A percentile compares a stretch with the other conserved stretches of the same genome.
Evolutionary conservation across 2,797 vertebrate genomes (phyloP).

Genomic region (Meda fulgida): DNA sequence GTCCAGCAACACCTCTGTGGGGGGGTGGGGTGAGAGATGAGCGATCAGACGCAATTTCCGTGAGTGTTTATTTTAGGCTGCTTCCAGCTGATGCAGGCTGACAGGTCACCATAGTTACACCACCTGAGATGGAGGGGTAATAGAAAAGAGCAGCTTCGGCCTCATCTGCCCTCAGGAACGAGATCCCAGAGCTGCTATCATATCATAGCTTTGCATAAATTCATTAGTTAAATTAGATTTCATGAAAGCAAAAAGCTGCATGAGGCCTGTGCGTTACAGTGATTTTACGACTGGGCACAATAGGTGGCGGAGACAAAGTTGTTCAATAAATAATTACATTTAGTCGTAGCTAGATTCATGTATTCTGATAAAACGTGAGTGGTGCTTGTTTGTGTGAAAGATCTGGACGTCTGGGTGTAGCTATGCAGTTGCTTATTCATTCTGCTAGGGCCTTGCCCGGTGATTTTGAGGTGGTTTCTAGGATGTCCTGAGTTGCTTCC

Average conservation of each 20-base stretch:
- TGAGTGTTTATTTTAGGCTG: constrained; percentile 27
- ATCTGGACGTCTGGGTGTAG: neutral
- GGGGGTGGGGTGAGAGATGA: neutral
- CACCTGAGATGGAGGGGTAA: constrained; percentile 10
- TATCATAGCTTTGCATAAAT: constrained; percentile 27
- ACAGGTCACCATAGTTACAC: constrained; percentile 46
- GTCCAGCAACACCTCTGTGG: constrained; percentile 93
- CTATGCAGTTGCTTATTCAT: neutral
- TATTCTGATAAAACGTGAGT: neutral
- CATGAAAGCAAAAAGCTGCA: constrained; percentile 11
- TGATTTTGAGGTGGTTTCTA: neutral
- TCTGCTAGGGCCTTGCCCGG: neutral
- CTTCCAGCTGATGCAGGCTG: constrained; percentile 12
- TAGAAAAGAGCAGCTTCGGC: neutral
- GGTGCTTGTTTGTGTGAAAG: neutral
- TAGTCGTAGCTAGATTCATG: neutral
- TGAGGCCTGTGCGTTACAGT: neutral
- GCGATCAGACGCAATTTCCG: neutral
- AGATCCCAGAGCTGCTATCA: neutral
- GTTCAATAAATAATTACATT: neutral
- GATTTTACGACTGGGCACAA: neutral
- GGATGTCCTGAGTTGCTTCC: neutral
- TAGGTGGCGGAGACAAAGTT: neutral
- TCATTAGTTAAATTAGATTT: constrained; percentile 11
- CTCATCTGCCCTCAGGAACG: constrained; percentile 14